Conservation (phyloP, 2,113 vertebrate species). For the Nematolebias whitei region DNA sequence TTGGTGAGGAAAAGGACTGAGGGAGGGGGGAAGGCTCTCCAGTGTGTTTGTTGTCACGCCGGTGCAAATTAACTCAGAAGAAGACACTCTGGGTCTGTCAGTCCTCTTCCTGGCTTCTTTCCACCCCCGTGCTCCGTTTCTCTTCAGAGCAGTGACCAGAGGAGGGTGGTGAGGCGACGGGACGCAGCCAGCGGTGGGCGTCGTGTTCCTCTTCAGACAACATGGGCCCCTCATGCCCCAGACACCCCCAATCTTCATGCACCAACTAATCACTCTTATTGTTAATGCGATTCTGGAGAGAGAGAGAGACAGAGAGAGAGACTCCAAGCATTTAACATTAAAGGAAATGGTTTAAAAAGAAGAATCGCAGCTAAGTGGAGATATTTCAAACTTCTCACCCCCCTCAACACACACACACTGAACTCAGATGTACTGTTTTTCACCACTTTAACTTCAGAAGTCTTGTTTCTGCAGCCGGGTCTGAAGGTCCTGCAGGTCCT, state of each 20-base stretch:
- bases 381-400: slow-evolving; percentile 37
- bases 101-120: slow-evolving; percentile 44
- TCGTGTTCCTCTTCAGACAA: slow-evolving; percentile 50
- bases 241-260: slow-evolving; percentile 63
- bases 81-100: slow-evolving; percentile 55
- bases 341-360: slow-evolving; percentile 54
- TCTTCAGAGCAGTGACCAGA: slow-evolving; percentile 66
- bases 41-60: slow-evolving; percentile 67
- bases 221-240: slow-evolving; percentile 57
- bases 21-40: slow-evolving; percentile 35
- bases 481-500: slow-evolving; percentile 73
- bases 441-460: too few relatives aligned
- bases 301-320: slow-evolving; percentile 54
- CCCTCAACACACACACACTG: slow-evolving; percentile 13
- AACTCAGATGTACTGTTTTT: too few relatives aligned
- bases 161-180: slow-evolving; percentile 65
- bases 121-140: slow-evolving; percentile 50
- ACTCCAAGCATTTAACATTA: slow-evolving; percentile 59
- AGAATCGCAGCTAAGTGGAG: slow-evolving; percentile 46
- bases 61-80: slow-evolving; percentile 66
- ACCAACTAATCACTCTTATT: slow-evolving; percentile 71
- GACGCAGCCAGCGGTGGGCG: slow-evolving; percentile 59
- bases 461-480: slow-evolving; percentile 62
- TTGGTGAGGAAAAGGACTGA: slow-evolving; percentile 8
- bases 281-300: slow-evolving; percentile 75